Evolutionary conservation across 2,113 vertebrate genomes (phyloP).

Genomic region (Capreolus pygargus): DNA sequence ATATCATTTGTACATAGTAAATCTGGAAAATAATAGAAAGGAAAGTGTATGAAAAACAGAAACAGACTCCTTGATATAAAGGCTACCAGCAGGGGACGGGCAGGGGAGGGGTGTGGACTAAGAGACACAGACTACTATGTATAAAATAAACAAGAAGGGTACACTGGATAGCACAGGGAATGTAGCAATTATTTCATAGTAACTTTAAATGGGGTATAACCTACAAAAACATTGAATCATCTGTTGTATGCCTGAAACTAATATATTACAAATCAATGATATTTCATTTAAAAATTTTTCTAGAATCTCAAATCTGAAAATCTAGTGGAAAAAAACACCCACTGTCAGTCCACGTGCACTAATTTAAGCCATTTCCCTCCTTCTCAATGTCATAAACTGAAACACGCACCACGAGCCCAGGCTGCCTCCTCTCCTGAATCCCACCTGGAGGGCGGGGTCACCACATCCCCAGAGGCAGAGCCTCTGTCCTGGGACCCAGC

Average conservation of each 20-base stretch:
- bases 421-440: not conserved
- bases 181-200: rapidly evolving
- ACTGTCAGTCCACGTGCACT: rapidly evolving
- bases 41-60: rapidly evolving
- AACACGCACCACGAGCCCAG: rapidly evolving
- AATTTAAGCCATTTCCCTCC: rapidly evolving
- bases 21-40: not conserved
- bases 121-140: not conserved
- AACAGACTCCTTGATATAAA: rapidly evolving
- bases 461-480: rapidly evolving
- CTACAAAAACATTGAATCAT: not conserved
- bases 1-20: rapidly evolving
- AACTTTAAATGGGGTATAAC: not conserved
- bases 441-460: rapidly evolving
- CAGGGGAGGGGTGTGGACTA: not conserved
- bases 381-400: rapidly evolving
- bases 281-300: not conserved
- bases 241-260: not conserved
- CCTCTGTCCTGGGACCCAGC: too few species aligned
- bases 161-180: not conserved
- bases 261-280: not conserved
- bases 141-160: not conserved
- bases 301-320: not conserved
- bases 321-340: not conserved
- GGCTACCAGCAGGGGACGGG: rapidly evolving